Evolutionary conservation across 2,797 vertebrate genomes (phyloP).

Genomic region (Onychomys leucogaster): DNA sequence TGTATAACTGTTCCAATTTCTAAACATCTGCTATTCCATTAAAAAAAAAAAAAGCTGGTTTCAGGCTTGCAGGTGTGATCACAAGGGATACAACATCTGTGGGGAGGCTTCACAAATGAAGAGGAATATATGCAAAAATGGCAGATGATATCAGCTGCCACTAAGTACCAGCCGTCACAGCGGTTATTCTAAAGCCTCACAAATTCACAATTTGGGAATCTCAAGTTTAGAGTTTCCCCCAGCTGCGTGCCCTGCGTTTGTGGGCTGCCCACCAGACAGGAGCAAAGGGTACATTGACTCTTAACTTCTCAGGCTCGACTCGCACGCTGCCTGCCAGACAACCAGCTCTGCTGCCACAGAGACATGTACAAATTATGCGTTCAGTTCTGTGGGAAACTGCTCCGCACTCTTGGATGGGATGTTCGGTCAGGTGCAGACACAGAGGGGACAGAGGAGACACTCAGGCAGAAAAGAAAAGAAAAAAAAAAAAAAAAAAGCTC

Average conservation of each 20-base stretch:
- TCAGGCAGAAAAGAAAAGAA: neutral
- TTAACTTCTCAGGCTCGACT: conserved; percentile 49
- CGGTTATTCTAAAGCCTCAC: conserved; percentile 76
- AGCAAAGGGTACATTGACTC: conserved; percentile 56
- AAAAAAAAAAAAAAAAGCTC: neutral
- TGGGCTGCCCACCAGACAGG: conserved; percentile 57
- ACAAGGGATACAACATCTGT: conserved; percentile 84
- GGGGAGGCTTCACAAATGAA: conserved; percentile 80
- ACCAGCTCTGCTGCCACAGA: neutral
- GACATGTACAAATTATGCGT: neutral
- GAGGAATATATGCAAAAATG: conserved; percentile 77
- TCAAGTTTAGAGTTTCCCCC: conserved; percentile 80
- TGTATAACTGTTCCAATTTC: conserved; percentile 76
- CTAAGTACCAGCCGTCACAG: conserved; percentile 74
- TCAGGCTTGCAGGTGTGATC: conserved; percentile 86
- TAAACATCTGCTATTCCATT: conserved; percentile 81
- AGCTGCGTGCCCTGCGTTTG: conserved; percentile 77
- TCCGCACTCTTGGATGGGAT: neutral
- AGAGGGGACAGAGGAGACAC: neutral
- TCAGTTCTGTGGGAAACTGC: neutral
- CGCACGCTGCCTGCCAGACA: conserved; percentile 29
- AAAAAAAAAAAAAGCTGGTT: conserved; percentile 69
- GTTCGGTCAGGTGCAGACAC: neutral
- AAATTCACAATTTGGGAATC: conserved; percentile 84
- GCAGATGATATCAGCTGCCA: conserved; percentile 83